Evolutionary conservation across 2,888 invertebrate genomes (phyloP).

Genomic region (Gnatocerus cornutus): DNA sequence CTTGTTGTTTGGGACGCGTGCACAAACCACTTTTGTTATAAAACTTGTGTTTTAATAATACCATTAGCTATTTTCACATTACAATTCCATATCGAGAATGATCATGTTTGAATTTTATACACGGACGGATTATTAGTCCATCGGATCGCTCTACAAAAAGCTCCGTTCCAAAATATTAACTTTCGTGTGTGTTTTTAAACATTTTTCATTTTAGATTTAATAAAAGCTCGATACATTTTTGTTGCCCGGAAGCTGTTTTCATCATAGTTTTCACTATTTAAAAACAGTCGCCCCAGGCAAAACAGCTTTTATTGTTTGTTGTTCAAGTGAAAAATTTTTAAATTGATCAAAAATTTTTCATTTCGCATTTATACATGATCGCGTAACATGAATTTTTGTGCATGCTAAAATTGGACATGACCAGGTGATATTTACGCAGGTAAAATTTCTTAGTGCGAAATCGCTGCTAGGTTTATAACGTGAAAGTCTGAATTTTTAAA

Average conservation of each 20-base stretch:
- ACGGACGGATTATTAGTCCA: background rate
- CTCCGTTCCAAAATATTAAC: constrained; percentile 3
- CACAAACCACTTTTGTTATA: too few species aligned
- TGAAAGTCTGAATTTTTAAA: constrained; percentile 27
- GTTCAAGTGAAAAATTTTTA: constrained; percentile 30
- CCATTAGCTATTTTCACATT: too few species aligned
- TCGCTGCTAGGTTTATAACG: constrained; percentile 1
- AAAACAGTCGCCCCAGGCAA: constrained; percentile 15
- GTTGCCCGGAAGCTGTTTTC: constrained; percentile 21
- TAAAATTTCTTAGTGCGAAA: constrained; percentile 19
- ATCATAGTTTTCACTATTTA: constrained; percentile 34
- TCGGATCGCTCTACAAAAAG: background rate
- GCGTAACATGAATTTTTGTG: background rate
- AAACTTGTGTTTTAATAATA: too few species aligned
- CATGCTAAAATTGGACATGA: constrained; percentile 1
- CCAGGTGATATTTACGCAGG: constrained; percentile 12
- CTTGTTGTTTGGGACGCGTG: too few species aligned
- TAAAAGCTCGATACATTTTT: constrained; percentile 35
- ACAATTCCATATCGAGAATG: too few species aligned
- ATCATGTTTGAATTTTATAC: background rate
- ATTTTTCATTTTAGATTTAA: constrained; percentile 35
- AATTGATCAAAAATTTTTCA: constrained; percentile 30
- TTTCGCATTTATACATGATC: background rate
- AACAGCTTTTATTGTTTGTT: constrained; percentile 25
- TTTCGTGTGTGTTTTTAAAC: constrained; percentile 16